Percentiles rank a stretch among this genome's conserved stretches.
phyloP scores from a whole-genome alignment of 2,797 vertebrate species.

The Lophotriccus pileatus region DNA sequence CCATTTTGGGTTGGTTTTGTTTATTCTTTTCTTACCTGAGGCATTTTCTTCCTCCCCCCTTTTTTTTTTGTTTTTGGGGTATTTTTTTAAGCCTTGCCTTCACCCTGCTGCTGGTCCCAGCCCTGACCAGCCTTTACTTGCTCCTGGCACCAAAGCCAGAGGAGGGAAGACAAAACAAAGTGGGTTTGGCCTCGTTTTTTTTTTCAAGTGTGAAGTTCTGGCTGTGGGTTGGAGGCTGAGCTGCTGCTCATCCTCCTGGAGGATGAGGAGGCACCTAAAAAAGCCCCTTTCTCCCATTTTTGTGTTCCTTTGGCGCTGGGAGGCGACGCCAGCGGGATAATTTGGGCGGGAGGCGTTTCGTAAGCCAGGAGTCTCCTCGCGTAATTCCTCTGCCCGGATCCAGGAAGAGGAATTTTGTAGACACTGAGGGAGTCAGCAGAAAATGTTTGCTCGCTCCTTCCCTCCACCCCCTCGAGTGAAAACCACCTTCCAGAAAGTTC shows the following conservation, averaged over 20 bases:
- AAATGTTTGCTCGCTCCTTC: too few relatives aligned
- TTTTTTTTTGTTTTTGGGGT: background rate
- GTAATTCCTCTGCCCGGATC: too few relatives aligned
- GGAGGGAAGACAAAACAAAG: background rate
- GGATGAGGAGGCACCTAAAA: background rate
- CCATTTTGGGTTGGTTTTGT: constrained; percentile 59
- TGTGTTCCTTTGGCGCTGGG: too few relatives aligned
- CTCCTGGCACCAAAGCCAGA: background rate
- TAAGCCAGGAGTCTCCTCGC: too few relatives aligned
- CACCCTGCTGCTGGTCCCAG: background rate
- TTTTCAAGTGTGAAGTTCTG: background rate
- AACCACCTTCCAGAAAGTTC: too few relatives aligned
- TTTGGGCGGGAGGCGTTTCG: too few relatives aligned
- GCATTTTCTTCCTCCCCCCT: background rate
- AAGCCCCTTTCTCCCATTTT: too few relatives aligned
- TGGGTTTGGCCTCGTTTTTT: background rate
- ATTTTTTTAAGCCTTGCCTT: background rate
- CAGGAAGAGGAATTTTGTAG: too few relatives aligned
- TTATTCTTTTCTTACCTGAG: background rate
- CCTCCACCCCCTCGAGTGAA: too few relatives aligned
- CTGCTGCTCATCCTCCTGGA: background rate
- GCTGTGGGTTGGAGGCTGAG: background rate
- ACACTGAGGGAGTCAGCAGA: too few relatives aligned
- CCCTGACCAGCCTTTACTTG: constrained; percentile 46
- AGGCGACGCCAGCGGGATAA: too few relatives aligned